These are phyloP conservation scores for Sciaenops ocellatus DNA, from an alignment of 2,797 vertebrate genomes.

Conservation along the genomic window DNA sequence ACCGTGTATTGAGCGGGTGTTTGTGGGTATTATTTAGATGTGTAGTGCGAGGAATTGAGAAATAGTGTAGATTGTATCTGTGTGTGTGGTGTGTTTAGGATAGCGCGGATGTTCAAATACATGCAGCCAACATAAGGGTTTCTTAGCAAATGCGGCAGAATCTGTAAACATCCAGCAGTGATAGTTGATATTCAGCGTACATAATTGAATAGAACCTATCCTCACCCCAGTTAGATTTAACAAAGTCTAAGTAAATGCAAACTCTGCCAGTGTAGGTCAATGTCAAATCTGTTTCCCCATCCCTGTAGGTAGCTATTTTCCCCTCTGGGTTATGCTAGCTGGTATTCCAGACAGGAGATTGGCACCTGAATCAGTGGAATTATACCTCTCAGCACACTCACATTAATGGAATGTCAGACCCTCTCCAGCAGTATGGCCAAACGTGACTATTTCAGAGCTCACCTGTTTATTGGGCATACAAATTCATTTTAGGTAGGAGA, in stretches of 20 bases:
- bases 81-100: constrained; percentile 16
- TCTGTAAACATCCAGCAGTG: constrained; percentile 44
- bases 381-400: constrained; percentile 72
- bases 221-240: constrained; percentile 63
- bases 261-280: constrained; percentile 60
- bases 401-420: constrained; percentile 78
- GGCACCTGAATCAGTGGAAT: constrained; percentile 77
- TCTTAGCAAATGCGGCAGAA: constrained; percentile 2
- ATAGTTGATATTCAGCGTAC: constrained; percentile 61
- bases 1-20: constrained; percentile 38
- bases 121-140: constrained; percentile 25
- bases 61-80: constrained; percentile 26
- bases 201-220: constrained; percentile 60
- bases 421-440: constrained; percentile 60
- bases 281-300: constrained; percentile 70
- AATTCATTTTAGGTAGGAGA: constrained; percentile 71
- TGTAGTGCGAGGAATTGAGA: constrained; percentile 33
- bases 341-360: constrained; percentile 73
- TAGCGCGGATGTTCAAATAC: constrained; percentile 21
- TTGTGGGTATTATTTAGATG: constrained; percentile 35
- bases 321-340: constrained; percentile 56
- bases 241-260: constrained; percentile 73
- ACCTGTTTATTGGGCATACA: constrained; percentile 74
- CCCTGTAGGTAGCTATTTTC: constrained; percentile 64
- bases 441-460: constrained; percentile 70